phyloP scores from a whole-genome alignment of 2,113 vertebrate genomes.

The Rhabdomys dilectus region DNA sequence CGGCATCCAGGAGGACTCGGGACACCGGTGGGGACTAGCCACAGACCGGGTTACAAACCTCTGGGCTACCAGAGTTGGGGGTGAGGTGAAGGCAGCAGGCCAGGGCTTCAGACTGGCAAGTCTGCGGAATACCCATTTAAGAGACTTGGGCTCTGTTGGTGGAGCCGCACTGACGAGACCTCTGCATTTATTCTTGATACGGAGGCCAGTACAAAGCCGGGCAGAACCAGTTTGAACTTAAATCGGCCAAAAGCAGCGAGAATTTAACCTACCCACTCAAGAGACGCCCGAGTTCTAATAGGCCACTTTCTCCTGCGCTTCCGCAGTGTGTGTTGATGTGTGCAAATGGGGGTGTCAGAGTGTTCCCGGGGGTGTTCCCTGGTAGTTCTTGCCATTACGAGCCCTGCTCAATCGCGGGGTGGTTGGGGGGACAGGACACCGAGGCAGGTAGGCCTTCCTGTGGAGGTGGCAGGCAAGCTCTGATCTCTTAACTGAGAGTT shows the following conservation, averaged over 20 bases:
- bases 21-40: rapidly evolving
- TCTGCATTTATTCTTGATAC: neutral
- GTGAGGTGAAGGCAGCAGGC: rapidly evolving
- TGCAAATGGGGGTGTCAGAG: neutral
- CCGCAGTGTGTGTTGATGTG: neutral
- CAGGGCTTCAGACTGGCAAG: too few relatives aligned
- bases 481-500: neutral
- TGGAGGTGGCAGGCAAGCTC: neutral
- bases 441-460: neutral
- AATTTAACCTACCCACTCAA: neutral
- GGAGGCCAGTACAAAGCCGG: neutral
- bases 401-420: neutral
- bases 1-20: rapidly evolving
- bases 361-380: neutral
- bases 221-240: neutral
- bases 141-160: neutral
- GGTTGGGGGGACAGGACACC: neutral
- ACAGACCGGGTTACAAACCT: neutral
- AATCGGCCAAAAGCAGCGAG: neutral
- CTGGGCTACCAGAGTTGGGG: too few relatives aligned
- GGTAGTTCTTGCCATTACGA: neutral
- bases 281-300: neutral
- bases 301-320: neutral
- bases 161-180: rapidly evolving
- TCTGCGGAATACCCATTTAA: too few relatives aligned